phyloP scores from a whole-genome alignment of 2,797 vertebrate genomes.

The Dryobates pubescens region DNA sequence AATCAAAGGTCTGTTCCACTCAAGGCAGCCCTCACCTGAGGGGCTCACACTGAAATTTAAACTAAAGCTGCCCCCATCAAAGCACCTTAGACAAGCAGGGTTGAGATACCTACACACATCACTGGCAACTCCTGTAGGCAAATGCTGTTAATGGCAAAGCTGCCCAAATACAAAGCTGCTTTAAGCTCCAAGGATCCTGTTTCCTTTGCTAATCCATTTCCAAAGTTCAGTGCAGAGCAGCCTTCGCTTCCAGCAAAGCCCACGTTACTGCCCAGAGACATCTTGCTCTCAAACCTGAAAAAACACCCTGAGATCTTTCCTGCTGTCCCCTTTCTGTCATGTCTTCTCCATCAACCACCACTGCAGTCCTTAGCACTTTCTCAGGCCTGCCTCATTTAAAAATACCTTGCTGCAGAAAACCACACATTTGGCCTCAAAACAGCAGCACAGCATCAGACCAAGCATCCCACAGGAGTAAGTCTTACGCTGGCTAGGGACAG shows the following conservation, averaged over 20 bases:
- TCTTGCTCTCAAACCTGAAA: not conserved
- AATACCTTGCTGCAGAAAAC: conserved; percentile 25
- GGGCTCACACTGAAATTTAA: not conserved
- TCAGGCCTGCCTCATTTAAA: conserved; percentile 30
- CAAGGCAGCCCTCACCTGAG: not conserved
- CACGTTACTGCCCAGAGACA: not conserved
- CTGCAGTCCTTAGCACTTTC: conserved; percentile 20
- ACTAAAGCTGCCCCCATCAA: not conserved
- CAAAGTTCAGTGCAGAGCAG: not conserved
- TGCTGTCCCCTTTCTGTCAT: conserved; percentile 51
- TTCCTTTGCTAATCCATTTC: not conserved
- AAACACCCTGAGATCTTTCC: not conserved
- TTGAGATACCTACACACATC: not conserved
- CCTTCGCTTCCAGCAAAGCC: not conserved
- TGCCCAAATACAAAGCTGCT: not conserved
- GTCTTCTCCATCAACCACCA: not conserved
- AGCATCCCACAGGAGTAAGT: not conserved
- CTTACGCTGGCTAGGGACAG: not conserved
- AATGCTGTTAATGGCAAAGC: not conserved
- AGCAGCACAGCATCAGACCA: not conserved
- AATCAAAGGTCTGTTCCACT: not conserved
- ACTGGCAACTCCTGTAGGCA: not conserved
- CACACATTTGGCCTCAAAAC: conserved; percentile 7
- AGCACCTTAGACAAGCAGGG: not conserved
- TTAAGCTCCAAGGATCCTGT: not conserved